These are phyloP conservation scores for Drosophila yakuba DNA, from an alignment of 1,140 invertebrate genomes.

Conservation along the genomic window DNA sequence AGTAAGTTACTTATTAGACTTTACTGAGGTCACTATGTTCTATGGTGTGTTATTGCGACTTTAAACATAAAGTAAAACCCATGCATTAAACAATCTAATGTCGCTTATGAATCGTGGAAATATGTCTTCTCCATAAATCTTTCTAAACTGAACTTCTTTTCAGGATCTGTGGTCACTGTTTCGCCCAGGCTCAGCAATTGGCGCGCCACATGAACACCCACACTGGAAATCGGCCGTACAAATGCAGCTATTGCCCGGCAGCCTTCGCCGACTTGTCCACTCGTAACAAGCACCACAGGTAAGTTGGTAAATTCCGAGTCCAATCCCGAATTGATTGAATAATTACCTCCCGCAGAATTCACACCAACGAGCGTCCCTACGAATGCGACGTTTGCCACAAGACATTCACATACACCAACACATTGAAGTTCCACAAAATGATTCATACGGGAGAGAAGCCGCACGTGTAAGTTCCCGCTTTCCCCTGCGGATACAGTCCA, in stretches of 20 bases:
- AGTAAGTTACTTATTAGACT: conserved; percentile 50
- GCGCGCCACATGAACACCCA: conserved; percentile 83
- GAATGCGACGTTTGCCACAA: conserved; percentile 87
- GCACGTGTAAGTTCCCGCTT: conserved; percentile 68
- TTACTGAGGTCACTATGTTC: no score
- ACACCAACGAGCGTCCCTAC: conserved; percentile 87
- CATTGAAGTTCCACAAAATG: conserved; percentile 83
- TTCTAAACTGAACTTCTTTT: not conserved
- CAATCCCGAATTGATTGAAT: not conserved
- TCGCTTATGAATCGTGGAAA: no score
- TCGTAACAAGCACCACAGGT: conserved; percentile 87
- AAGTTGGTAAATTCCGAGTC: not conserved
- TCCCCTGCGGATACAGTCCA: conserved; percentile 1
- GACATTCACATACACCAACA: conserved; percentile 86
- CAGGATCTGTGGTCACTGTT: conserved; percentile 79
- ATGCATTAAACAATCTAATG: no score
- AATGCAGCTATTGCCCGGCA: conserved; percentile 89
- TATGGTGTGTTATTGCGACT: no score
- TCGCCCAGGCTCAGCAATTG: conserved; percentile 77
- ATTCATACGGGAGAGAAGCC: conserved; percentile 82
- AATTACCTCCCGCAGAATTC: conserved; percentile 82
- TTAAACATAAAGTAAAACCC: no score
- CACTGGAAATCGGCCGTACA: conserved; percentile 87
- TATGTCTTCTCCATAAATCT: not conserved
- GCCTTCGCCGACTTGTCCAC: conserved; percentile 88